These are phyloP conservation scores for Nomada lathburiana DNA, from an alignment of 2,888 invertebrate genomes.

Conservation along the genomic window DNA sequence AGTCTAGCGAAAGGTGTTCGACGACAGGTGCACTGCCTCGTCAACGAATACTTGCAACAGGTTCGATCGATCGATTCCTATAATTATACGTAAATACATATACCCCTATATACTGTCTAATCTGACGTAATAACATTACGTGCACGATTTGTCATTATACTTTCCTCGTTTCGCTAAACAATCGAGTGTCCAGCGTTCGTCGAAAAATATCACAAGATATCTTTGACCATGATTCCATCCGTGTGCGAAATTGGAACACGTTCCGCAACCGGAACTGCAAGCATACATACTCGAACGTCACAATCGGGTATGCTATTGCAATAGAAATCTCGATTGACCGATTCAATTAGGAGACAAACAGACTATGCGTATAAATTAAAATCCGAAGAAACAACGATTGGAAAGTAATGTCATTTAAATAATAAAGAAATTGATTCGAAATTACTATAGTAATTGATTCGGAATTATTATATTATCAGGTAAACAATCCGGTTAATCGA, in stretches of 20 bases:
- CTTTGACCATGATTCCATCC: constrained; percentile 3
- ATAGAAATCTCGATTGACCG: too few relatives aligned
- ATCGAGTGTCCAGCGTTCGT: constrained; percentile 1
- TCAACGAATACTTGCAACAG: not conserved
- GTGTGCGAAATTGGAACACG: constrained; percentile 39
- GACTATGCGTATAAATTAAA: too few relatives aligned
- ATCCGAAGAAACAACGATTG: too few relatives aligned
- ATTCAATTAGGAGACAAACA: too few relatives aligned
- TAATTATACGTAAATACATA: constrained; percentile 25
- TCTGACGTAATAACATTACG: constrained; percentile 8
- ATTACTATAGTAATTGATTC: too few relatives aligned
- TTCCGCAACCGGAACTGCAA: constrained; percentile 42
- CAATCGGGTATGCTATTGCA: constrained; percentile 35
- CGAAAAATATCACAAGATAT: constrained; percentile 26
- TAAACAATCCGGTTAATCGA: too few relatives aligned
- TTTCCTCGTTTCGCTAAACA: constrained; percentile 34
- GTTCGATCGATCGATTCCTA: not conserved
- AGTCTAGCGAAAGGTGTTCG: constrained; percentile 55
- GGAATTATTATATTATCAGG: too few relatives aligned
- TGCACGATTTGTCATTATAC: constrained; percentile 39
- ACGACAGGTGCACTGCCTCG: constrained; percentile 1
- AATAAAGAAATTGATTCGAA: too few relatives aligned
- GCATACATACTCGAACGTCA: constrained; percentile 48
- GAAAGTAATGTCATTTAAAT: too few relatives aligned
- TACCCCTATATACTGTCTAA: constrained; percentile 9